These are phyloP conservation scores for Drosophila peninsularis DNA, from an alignment of 2,888 invertebrate genomes.

Conservation along the genomic window DNA sequence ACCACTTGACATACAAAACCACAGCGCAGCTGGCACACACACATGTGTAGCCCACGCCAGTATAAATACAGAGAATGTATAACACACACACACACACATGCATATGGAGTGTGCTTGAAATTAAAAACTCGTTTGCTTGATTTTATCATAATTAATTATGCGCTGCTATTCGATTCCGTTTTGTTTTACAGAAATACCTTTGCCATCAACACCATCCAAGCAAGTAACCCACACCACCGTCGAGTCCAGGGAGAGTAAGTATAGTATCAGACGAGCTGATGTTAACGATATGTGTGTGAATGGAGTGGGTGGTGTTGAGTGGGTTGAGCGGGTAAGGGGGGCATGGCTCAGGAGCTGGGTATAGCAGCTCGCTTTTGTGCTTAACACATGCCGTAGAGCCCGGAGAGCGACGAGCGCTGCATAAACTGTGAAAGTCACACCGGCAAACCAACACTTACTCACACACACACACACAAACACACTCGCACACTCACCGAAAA, in stretches of 20 bases:
- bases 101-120: conserved; percentile 36
- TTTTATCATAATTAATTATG: conserved; percentile 75
- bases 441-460: conserved; percentile 58
- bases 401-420: conserved; percentile 46
- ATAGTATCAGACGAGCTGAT: conserved; percentile 59
- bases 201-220: conserved; percentile 93
- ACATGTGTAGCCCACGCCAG: neutral
- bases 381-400: conserved; percentile 60
- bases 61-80: conserved; percentile 4
- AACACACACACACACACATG: conserved; percentile 4
- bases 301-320: neutral
- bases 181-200: conserved; percentile 90
- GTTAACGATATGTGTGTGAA: conserved; percentile 25
- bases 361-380: conserved; percentile 54
- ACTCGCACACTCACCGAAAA: conserved; percentile 8
- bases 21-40: conserved; percentile 14
- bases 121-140: conserved; percentile 59
- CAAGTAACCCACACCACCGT: conserved; percentile 86
- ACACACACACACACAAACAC: conserved; percentile 8
- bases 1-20: conserved; percentile 60
- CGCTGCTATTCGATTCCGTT: conserved; percentile 62
- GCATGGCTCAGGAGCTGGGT: neutral
- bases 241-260: conserved; percentile 85
- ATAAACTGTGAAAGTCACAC: conserved; percentile 78
- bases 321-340: neutral